phyloP scores from a whole-genome alignment of 2,888 invertebrate genomes.

The Drepana falcataria region DNA sequence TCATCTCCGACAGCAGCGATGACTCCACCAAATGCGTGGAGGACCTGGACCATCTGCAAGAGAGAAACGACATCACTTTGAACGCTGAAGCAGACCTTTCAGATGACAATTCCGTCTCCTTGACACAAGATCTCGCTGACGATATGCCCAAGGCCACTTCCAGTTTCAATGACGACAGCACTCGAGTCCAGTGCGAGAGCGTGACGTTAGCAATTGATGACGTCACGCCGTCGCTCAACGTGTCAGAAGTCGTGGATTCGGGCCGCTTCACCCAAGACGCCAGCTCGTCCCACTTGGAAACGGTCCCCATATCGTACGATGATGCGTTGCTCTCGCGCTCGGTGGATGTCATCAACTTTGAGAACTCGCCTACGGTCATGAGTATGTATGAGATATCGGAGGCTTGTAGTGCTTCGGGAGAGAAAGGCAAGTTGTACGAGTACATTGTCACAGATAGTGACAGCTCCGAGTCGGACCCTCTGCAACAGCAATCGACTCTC shows the following conservation, averaged over 20 bases:
- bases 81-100: constrained; percentile 64
- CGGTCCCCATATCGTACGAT: constrained; percentile 41
- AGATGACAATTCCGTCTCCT: constrained; percentile 54
- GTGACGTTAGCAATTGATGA: constrained; percentile 40
- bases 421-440: not conserved
- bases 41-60: constrained; percentile 54
- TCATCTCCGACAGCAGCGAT: constrained; percentile 60
- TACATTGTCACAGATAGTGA: not conserved
- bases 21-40: constrained; percentile 70
- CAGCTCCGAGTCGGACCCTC: constrained; percentile 9
- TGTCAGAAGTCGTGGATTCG: constrained; percentile 61
- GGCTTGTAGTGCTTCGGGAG: not conserved
- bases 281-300: constrained; percentile 53
- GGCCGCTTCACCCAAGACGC: constrained; percentile 68
- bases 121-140: constrained; percentile 29
- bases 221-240: constrained; percentile 45
- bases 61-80: constrained; percentile 52
- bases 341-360: constrained; percentile 55
- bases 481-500: constrained; percentile 24
- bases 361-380: constrained; percentile 55
- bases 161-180: constrained; percentile 30
- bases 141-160: constrained; percentile 26
- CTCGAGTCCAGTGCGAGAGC: constrained; percentile 38
- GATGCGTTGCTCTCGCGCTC: constrained; percentile 66
- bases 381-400: not conserved